These are phyloP conservation scores for cattle (Bos taurus) DNA, from an alignment of 2,113 vertebrate species.

Conservation along the genomic window DNA sequence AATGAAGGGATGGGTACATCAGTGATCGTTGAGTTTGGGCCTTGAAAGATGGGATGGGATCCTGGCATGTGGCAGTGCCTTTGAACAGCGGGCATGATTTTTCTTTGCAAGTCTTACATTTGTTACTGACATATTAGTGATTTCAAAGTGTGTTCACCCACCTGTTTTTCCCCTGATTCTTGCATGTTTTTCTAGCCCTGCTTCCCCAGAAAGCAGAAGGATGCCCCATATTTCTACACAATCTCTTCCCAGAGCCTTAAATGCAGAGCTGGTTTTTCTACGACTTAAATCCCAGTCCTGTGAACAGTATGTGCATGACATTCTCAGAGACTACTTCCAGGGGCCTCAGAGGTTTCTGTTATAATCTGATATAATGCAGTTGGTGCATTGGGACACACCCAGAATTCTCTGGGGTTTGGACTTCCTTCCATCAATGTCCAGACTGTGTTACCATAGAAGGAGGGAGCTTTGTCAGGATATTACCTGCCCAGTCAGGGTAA, in stretches of 20 bases:
- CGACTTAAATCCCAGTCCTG: not conserved
- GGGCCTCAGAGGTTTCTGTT: not conserved
- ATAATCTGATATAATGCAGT: not conserved
- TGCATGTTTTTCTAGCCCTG: not conserved
- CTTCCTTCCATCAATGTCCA: not conserved
- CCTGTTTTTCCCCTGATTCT: not conserved
- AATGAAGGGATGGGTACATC: not conserved
- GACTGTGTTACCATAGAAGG: not conserved
- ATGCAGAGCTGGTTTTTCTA: not conserved
- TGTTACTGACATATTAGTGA: not conserved
- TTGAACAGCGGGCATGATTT: not conserved
- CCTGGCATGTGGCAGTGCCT: not conserved
- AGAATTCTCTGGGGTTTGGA: not conserved
- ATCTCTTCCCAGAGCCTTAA: not conserved
- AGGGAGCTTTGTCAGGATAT: no score
- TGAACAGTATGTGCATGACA: not conserved
- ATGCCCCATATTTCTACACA: not conserved
- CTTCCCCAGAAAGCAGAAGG: not conserved
- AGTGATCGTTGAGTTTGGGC: not conserved
- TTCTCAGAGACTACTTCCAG: not conserved
- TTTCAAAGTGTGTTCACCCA: not conserved
- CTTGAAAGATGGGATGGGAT: no score
- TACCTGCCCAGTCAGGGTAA: not conserved
- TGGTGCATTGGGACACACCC: no score
- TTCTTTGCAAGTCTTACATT: not conserved